Conservation (phyloP, 2,888 invertebrate genomes). For the Rhagonycha lutea region DNA sequence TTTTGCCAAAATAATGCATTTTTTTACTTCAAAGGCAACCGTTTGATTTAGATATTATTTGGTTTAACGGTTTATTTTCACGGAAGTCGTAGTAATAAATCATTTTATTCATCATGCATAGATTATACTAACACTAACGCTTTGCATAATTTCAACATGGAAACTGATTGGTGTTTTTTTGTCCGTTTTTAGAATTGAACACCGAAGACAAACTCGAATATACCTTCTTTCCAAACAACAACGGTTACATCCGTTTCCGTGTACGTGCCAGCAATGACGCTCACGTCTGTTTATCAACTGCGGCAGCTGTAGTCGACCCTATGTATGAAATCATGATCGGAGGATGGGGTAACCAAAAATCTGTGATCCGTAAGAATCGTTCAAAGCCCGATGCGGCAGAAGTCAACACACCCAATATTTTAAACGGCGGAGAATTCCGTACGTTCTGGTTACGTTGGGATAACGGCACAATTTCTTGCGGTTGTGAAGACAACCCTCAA, state of each 20-base stretch:
- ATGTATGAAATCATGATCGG: constrained; percentile 89
- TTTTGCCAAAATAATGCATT: too few species aligned
- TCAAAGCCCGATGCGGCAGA: constrained; percentile 59
- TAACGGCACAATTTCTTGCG: constrained; percentile 57
- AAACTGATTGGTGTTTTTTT: constrained; percentile 8
- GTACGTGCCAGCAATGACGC: constrained; percentile 83
- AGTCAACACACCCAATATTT: constrained; percentile 72
- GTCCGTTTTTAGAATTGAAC: constrained; percentile 68
- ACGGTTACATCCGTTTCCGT: constrained; percentile 75
- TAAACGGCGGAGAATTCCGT: constrained; percentile 74
- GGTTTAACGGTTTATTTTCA: not conserved
- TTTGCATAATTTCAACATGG: not conserved
- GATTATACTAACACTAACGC: not conserved
- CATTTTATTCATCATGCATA: not conserved
- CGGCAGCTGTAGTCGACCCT: constrained; percentile 72
- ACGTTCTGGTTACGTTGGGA: constrained; percentile 87
- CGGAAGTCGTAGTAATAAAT: not conserved
- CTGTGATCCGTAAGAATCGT: constrained; percentile 79
- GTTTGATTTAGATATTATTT: not conserved
- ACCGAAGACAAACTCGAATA: constrained; percentile 83
- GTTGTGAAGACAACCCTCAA: constrained; percentile 64
- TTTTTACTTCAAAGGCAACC: not conserved
- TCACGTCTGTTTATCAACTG: constrained; percentile 78
- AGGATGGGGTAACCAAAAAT: constrained; percentile 85
- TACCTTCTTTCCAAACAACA: constrained; percentile 74